Conservation (phyloP, 1,140 invertebrate genomes). For the Brachionus calyciflorus region DNA sequence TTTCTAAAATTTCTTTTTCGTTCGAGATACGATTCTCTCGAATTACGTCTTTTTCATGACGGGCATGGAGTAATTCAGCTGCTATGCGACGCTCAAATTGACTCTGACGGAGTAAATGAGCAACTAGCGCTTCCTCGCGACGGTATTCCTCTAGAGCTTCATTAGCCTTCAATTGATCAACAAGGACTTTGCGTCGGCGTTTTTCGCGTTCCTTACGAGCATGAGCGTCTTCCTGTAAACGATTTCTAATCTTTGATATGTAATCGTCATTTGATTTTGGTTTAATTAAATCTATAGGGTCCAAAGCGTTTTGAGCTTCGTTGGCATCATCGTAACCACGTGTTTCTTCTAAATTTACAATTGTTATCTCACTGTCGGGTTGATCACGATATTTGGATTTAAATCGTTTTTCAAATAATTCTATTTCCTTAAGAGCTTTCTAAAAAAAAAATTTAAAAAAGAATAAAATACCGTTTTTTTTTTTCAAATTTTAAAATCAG, state of each 20-base stretch:
- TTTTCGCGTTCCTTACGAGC: slow-evolving; percentile 59
- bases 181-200: slow-evolving; percentile 59
- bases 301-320: slow-evolving; percentile 26
- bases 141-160: slow-evolving; percentile 57
- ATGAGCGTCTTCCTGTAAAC: slow-evolving; percentile 57
- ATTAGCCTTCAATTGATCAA: slow-evolving; percentile 59
- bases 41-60: slow-evolving; percentile 60
- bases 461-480: too few relatives aligned
- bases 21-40: slow-evolving; percentile 55
- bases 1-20: slow-evolving; percentile 58
- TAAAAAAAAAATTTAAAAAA: not conserved
- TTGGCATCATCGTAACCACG: slow-evolving; percentile 48
- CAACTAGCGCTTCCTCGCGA: slow-evolving; percentile 59
- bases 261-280: slow-evolving; percentile 58
- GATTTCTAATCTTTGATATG: slow-evolving; percentile 57
- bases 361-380: slow-evolving; percentile 14
- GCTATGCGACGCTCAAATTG: slow-evolving; percentile 60
- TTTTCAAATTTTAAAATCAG: too few relatives aligned
- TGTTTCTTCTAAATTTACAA: slow-evolving; percentile 27
- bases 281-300: slow-evolving; percentile 51
- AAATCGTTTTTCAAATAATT: slow-evolving; percentile 29
- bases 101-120: slow-evolving; percentile 58
- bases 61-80: slow-evolving; percentile 58
- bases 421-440: slow-evolving; percentile 38
- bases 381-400: slow-evolving; percentile 28